Percentiles rank a stretch among this genome's conserved stretches.
phyloP scores from a whole-genome alignment of 2,888 invertebrate genomes.

The Actias luna region DNA sequence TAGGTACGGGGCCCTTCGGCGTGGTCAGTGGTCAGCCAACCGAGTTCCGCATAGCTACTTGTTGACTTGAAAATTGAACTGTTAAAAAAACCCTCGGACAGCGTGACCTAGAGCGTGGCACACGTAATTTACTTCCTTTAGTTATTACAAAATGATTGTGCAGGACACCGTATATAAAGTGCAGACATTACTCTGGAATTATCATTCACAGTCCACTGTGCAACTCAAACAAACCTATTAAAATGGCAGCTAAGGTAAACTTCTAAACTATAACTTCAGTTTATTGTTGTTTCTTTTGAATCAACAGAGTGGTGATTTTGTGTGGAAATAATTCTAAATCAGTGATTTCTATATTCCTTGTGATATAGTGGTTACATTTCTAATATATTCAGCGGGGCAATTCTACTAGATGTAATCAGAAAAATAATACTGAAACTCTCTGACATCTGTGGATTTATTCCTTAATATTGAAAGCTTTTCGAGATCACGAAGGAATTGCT shows the following conservation, averaged over 20 bases:
- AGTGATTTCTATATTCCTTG: background rate
- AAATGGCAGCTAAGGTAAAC: conserved; percentile 78
- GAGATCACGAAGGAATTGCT: too few relatives aligned
- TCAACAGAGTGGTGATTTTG: background rate
- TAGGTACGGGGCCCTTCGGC: background rate
- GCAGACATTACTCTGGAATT: conserved; percentile 44
- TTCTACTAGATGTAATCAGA: background rate
- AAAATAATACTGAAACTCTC: background rate
- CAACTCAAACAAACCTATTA: conserved; percentile 59
- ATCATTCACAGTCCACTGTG: conserved; percentile 75
- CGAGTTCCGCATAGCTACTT: conserved; percentile 65
- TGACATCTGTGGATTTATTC: background rate
- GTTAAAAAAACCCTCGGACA: conserved; percentile 61
- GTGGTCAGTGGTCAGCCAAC: background rate
- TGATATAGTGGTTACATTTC: background rate
- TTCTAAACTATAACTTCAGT: conserved; percentile 18
- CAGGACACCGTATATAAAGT: conserved; percentile 62
- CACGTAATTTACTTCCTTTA: conserved; percentile 75
- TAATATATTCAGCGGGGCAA: background rate
- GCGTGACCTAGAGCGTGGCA: conserved; percentile 63
- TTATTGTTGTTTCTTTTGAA: conserved; percentile 17
- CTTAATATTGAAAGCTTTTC: background rate
- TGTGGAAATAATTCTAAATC: background rate
- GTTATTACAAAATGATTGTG: conserved; percentile 61
- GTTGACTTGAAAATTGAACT: conserved; percentile 60